Evolutionary conservation across 2,113 vertebrate species (phyloP), one percentile per base, ranked within the genome.

Genomic region (Ivindomyrus marchei): DNA sequence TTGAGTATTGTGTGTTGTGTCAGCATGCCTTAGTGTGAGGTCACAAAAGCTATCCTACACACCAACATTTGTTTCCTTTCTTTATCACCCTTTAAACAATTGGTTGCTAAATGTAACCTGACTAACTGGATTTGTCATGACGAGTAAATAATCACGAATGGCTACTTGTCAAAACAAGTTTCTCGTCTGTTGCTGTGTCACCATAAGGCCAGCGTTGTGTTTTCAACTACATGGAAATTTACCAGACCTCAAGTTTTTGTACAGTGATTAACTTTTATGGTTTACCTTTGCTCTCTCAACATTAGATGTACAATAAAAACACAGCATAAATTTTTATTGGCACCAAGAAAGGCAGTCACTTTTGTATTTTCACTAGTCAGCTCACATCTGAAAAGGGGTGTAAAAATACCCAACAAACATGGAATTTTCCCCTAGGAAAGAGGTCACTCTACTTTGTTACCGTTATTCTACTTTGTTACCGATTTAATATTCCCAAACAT

Each of bases 191-290:
- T 92, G 91, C 92, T 91, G 91, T 92, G 92, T 94, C 95, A 92
- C 93, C 91, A 93, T 92, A 70, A 94, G 85, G 90, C 80, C 84
- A 1, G 70, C 92, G 91, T 94, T 93, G 94, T 95, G 94, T 93
- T 95, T 95, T 91, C 92, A 91, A 92, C 93, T 70, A 39, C 93
- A 94, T 96, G 96, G 96, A 96, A 96, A 96, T 96, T 95, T 96
- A 96, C 96, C 95, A 94, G 95, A 95, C 93, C 94, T 95, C 91
- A 95, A 94, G 94, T 96, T 96, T 96, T 95, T 96, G 95, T 95
- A 95, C 94, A 96, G 95, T 95, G 95, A 96, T 96, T 96, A 96
- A 96, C 95, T 96, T 96, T 96, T 96, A 96, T 96, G 95, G 95
- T 94, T 91, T 90, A 93, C 95, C 94, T 95, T 96, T 94, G 94